Evolutionary conservation across 2,797 vertebrate species (phyloP), one percentile per base, ranked within the genome.

Genomic region (Myotis vivesi): DNA sequence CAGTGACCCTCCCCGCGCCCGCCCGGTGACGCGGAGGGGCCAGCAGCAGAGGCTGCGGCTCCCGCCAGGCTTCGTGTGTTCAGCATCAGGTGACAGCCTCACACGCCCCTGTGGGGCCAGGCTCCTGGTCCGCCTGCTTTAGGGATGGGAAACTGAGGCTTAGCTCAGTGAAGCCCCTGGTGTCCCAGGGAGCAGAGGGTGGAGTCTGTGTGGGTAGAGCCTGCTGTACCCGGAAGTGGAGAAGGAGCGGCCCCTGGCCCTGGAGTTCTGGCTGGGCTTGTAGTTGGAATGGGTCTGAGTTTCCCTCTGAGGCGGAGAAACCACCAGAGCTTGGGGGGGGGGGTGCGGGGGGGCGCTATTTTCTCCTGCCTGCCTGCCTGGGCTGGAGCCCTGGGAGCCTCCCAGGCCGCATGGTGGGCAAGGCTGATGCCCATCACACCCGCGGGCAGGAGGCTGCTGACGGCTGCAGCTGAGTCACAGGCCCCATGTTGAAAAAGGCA

Each of bases 1-100:
- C 98, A 96, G 97, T 97, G 93, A 75, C 80, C 90, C 89, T 9
- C 89, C n/a, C 81, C 81, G 10, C 19, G 36, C 51, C 71, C 3
- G 38, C 46, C 6, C 33, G 66, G 80, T 36, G n/a, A 66, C 51
- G 51, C 8, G 5, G 79, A 75, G 75, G 82, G 75, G 11, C 25
- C 55, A 44, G 15, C 64, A 66, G 46, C 55, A 53, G 71, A 66
- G 46, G 30, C 49, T 49, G 75, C 28, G 84, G 59, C 28, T 53
- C 51, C 72, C 49, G n/a, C 53, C 59, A 28, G 75, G 28, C 62
- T 28, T 87, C 59, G 57, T 53, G 7, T 19, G 20, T 11, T 69
- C 33, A 53, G 62, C 51, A 15, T 81, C 53, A 16, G 41, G 2
- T 90, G 91, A 92, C 87, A 41, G 64, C 33, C 20, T 82, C 16